A percentile compares a stretch with the other conserved stretches of the same genome.
Evolutionary conservation across 2,797 vertebrate species (phyloP).

Genomic region (Intellagama lesueurii): DNA sequence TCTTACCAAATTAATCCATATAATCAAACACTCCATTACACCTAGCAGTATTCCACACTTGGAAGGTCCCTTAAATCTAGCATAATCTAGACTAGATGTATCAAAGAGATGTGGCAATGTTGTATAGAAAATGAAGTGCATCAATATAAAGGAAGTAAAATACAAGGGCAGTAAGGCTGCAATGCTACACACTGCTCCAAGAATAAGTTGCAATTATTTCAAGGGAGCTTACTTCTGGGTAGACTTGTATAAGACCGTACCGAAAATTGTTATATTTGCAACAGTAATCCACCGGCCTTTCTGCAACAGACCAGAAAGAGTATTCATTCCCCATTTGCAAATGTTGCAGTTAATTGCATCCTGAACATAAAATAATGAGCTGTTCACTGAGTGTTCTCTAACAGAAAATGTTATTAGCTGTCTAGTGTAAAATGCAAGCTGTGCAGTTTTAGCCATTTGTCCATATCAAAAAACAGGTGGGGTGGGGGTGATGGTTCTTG

Average conservation of each 20-base stretch:
- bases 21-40: not conserved
- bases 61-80: not conserved
- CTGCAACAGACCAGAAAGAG: not conserved
- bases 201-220: not conserved
- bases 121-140: not conserved
- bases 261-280: not conserved
- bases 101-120: not conserved
- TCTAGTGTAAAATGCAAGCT: conserved; percentile 10
- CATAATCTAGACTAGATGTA: not conserved
- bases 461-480: not conserved
- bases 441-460: not conserved
- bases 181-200: not conserved
- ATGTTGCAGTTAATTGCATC: conserved; percentile 8
- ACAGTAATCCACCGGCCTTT: not conserved
- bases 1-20: not conserved
- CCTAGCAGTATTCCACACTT: not conserved
- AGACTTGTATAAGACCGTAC: not conserved
- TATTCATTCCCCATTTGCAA: not conserved
- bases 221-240: not conserved
- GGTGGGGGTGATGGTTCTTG: not conserved
- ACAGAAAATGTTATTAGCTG: conserved; percentile 10
- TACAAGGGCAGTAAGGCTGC: too few species aligned
- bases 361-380: not conserved
- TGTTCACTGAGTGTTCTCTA: not conserved
- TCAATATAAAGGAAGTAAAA: too few species aligned